Base-by-base conservation (phyloP, 2,797 vertebrate genomes). In the Brachyrhaphis roseni region DNA sequence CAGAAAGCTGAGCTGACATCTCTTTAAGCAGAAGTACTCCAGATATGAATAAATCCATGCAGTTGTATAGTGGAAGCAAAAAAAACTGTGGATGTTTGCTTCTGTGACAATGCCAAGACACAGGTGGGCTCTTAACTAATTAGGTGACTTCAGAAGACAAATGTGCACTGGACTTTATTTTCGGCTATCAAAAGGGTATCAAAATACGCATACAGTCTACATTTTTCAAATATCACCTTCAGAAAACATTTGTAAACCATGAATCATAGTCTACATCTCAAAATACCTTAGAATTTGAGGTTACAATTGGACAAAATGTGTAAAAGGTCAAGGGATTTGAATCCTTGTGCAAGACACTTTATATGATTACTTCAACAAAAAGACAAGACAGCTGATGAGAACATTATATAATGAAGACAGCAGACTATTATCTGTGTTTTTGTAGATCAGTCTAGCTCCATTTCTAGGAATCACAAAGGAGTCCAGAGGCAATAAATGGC, bases 401-500 rank as follows among this genome's bases (percentile, higher is more conserved):
- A 51, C 10, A 72, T 8, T 82, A 75, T 70, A 43, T 36, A 59
- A 36, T 71, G 39, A 75, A 49, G 78, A 74, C 43, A 45, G 41
- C 49, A 64, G 12, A 85, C 57, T n/a, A 59, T 90, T 77, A 85
- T 84, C 43, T 28, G 34, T 68, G 71, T 74, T 85, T 78, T 68
- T 79, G 72, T 78, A 79, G 76, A 84, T 87, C 81, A 75, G 77
- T 80, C 55, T 8, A 73, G 80, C 82, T 91, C 59, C 20, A 64
- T 83, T 87, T 89, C 80, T 57, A 31, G 46, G 71, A 84, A 78
- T 74, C 77, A 83, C 74, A 31, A 75, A 45, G 74, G 55, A 86
- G 78, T 85, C 91, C 80, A 77, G 76, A 78, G 92, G 92, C 89
- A 81, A 66, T 53, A 77, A 84, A 76, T 89, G 86, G 79, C 88